These are phyloP conservation scores for Montipora capitata DNA, from an alignment of 92 coral and sea anemone genomes.

Conservation along the genomic window DNA sequence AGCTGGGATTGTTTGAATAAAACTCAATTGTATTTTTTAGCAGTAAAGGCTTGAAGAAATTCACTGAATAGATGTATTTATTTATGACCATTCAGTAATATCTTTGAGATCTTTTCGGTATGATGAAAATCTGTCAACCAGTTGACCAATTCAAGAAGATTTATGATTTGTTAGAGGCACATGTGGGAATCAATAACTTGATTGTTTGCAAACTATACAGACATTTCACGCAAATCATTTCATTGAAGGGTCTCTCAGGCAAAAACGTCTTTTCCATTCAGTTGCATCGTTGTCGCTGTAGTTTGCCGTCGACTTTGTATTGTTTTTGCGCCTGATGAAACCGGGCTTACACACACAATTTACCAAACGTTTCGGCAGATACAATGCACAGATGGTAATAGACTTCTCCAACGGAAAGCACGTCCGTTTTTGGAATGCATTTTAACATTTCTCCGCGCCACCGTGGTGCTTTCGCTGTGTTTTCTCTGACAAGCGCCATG, in stretches of 20 bases:
- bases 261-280: not conserved
- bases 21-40: no score
- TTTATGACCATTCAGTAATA: not conserved
- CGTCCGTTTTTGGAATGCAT: conserved; percentile 37
- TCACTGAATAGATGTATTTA: no score
- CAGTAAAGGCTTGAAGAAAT: no score
- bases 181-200: not conserved
- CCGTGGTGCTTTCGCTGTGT: conserved; percentile 21
- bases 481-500: conserved; percentile 51
- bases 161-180: conserved; percentile 8
- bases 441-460: conserved; percentile 47
- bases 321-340: not conserved
- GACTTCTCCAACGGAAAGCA: conserved; percentile 33
- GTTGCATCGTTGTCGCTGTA: not conserved
- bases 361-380: no score
- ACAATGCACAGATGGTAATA: not conserved
- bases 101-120: conserved; percentile 3
- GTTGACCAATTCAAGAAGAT: conserved; percentile 31
- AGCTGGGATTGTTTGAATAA: no score
- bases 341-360: no score
- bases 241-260: not conserved
- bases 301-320: not conserved
- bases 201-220: not conserved
- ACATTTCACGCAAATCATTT: not conserved
- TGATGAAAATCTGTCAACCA: conserved; percentile 7